Evolutionary conservation across 2,797 vertebrate genomes (phyloP).

Genomic region (Coracias cyanogaster): DNA sequence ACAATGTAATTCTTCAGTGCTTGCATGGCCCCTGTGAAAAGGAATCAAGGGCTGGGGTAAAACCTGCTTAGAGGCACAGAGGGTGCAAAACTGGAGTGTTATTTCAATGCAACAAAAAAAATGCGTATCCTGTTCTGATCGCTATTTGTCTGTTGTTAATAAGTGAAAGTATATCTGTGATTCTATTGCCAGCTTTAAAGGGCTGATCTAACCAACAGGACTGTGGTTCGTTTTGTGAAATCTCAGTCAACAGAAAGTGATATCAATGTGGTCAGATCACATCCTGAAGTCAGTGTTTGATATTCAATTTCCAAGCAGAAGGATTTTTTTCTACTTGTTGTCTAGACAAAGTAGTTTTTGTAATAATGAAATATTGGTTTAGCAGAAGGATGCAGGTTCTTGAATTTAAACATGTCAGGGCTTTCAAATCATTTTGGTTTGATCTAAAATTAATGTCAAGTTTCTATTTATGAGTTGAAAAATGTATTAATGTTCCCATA

Average conservation of each 20-base stretch:
- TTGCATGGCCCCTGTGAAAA: background rate
- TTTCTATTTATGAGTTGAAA: background rate
- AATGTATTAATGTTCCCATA: background rate
- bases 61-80: background rate
- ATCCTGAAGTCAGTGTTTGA: conserved; percentile 13
- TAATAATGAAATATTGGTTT: background rate
- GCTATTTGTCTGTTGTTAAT: background rate
- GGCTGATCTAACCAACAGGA: background rate
- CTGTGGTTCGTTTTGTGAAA: background rate
- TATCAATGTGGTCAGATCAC: background rate
- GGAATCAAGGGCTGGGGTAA: background rate
- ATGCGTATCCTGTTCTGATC: background rate
- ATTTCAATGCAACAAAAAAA: background rate
- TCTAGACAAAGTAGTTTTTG: conserved; percentile 40
- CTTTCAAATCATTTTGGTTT: background rate
- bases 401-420: background rate
- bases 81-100: background rate
- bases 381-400: background rate
- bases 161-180: background rate
- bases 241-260: conserved; percentile 28
- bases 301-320: conserved; percentile 34
- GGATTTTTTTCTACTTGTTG: conserved; percentile 24
- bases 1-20: background rate
- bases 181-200: background rate
- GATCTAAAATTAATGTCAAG: background rate